These are phyloP conservation scores for Rhorus exstirpatorius DNA, from an alignment of 2,888 invertebrate genomes.

Conservation along the genomic window DNA sequence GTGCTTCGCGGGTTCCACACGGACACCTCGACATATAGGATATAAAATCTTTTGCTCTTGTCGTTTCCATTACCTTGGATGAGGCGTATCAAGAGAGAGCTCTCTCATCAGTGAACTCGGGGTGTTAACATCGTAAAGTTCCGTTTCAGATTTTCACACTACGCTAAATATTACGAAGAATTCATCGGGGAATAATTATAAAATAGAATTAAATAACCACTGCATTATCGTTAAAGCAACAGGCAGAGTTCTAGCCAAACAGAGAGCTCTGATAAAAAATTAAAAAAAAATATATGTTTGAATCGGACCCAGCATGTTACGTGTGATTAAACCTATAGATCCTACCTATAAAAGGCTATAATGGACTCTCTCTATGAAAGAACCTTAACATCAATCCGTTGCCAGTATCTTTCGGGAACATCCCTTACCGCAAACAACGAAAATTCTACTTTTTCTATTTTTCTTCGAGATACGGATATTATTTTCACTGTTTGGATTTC, in stretches of 20 bases:
- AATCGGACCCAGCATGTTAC: no score
- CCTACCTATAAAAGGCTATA: no score
- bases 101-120: constrained; percentile 35
- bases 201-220: neutral
- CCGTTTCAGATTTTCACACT: constrained; percentile 25
- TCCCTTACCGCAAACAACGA: no score
- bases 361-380: neutral
- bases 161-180: constrained; percentile 20
- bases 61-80: constrained; percentile 17
- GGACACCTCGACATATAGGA: neutral
- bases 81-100: constrained; percentile 5
- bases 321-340: no score
- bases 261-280: neutral
- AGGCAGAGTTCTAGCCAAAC: no score
- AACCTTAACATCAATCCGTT: no score
- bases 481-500: neutral
- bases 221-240: neutral
- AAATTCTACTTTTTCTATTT: neutral
- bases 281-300: no score
- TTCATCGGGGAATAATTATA: neutral
- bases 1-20: neutral
- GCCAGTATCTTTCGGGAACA: no score
- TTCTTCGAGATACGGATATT: neutral
- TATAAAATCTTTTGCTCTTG: constrained; percentile 48
- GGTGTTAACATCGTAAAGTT: constrained; percentile 26